Conservation (phyloP, 2,888 invertebrate genomes). For the Eupithecia insigniata region DNA sequence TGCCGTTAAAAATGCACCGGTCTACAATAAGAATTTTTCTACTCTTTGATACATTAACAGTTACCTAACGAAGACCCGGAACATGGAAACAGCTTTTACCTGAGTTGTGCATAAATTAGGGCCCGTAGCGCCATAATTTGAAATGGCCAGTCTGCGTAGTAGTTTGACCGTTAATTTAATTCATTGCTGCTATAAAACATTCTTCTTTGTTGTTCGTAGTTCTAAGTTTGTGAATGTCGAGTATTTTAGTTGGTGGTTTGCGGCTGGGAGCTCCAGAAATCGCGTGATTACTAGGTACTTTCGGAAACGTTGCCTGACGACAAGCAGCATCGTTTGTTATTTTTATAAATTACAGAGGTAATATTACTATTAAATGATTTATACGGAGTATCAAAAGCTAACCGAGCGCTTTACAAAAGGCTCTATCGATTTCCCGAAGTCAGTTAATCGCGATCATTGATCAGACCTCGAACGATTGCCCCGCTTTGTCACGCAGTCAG, state of each 20-base stretch:
- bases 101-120: slow-evolving; percentile 45
- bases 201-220: slow-evolving; percentile 34
- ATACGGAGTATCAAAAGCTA: slow-evolving; percentile 23
- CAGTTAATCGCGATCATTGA: slow-evolving; percentile 41
- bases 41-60: slow-evolving; percentile 43
- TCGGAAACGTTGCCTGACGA: slow-evolving; percentile 37
- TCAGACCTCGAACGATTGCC: slow-evolving; percentile 39
- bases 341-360: slow-evolving; percentile 22
- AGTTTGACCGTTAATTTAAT: slow-evolving; percentile 46
- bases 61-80: slow-evolving; percentile 32
- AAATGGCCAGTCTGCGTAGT: slow-evolving; percentile 42
- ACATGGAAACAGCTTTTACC: slow-evolving; percentile 35
- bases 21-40: slow-evolving; percentile 44
- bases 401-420: slow-evolving; percentile 27
- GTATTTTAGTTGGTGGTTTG: slow-evolving; percentile 26
- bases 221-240: slow-evolving; percentile 28
- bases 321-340: slow-evolving; percentile 30
- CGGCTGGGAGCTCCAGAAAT: slow-evolving; percentile 24
- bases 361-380: slow-evolving; percentile 28
- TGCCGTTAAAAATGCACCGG: slow-evolving; percentile 42
- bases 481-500: slow-evolving; percentile 39
- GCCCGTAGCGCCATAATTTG: slow-evolving; percentile 40
- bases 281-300: slow-evolving; percentile 36
- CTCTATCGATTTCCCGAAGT: slow-evolving; percentile 40
- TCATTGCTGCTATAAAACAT: slow-evolving; percentile 43